Conservation (phyloP, 2,113 vertebrate genomes). For the Scytalopus superciliaris region DNA sequence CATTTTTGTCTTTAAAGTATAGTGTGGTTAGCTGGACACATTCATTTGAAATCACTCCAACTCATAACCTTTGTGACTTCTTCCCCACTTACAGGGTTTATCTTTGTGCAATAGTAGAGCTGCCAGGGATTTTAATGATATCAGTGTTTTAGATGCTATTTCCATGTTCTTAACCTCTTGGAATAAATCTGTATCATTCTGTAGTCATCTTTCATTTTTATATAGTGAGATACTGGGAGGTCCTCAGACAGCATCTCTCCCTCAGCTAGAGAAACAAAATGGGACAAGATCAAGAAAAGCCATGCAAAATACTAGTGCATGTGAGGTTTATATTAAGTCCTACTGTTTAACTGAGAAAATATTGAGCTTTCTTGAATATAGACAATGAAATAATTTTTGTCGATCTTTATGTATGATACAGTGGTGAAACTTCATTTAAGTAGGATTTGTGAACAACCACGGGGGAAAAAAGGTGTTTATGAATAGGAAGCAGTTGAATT, state of each 20-base stretch:
- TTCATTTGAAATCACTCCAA: not conserved
- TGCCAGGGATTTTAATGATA: not conserved
- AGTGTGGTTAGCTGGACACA: not conserved
- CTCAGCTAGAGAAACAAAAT: not conserved
- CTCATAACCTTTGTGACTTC: not conserved
- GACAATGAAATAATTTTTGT: not conserved
- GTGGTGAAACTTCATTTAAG: not conserved
- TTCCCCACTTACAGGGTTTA: not conserved
- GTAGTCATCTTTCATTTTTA: not conserved
- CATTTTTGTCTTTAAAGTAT: not conserved
- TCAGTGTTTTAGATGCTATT: not conserved
- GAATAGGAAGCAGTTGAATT: not conserved
- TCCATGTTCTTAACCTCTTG: not conserved
- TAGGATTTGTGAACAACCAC: not conserved
- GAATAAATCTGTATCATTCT: not conserved
- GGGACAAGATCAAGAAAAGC: not conserved
- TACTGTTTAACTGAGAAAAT: not conserved
- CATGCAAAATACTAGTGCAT: not conserved
- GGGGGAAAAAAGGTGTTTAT: not conserved
- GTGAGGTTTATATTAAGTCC: not conserved
- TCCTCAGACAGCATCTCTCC: not conserved
- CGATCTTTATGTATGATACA: not conserved
- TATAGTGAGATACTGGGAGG: not conserved
- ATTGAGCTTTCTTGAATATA: not conserved
- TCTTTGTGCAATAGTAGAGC: not conserved